phyloP scores from a whole-genome alignment of 2,113 vertebrate species.

The Hassar affinis region DNA sequence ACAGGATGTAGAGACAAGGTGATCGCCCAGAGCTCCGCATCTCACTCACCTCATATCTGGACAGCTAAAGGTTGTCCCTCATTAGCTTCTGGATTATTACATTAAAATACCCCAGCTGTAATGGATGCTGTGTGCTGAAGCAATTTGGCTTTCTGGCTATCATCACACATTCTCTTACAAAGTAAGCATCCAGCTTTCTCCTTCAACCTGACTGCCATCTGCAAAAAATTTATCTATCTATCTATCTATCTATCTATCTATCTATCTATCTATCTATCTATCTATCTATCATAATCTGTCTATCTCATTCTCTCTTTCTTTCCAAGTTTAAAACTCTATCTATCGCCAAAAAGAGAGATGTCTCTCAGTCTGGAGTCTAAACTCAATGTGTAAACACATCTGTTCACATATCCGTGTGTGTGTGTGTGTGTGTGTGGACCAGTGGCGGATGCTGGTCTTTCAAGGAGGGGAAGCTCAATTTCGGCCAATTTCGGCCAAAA shows the following conservation, averaged over 20 bases:
- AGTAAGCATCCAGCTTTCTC: background rate
- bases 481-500: too few relatives aligned
- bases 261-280: background rate
- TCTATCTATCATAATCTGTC: background rate
- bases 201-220: background rate
- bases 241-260: background rate
- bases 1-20: background rate
- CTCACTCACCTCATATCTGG: background rate
- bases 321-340: slow-evolving; percentile 61
- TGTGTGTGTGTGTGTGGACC: slow-evolving; percentile 13
- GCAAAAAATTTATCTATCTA: background rate
- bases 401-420: background rate
- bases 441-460: too few relatives aligned
- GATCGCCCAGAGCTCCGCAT: background rate
- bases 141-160: background rate
- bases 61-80: slow-evolving; percentile 31
- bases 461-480: too few relatives aligned
- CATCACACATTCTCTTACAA: background rate
- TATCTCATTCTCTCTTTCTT: background rate
- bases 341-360: slow-evolving; percentile 56
- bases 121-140: slow-evolving; percentile 33
- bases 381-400: background rate
- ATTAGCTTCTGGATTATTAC: slow-evolving; percentile 42
- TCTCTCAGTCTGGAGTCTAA: slow-evolving; percentile 30
- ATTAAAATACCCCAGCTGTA: slow-evolving; percentile 28